phyloP scores from a whole-genome alignment of 2,113 vertebrate species.

The Morone chrysops region DNA sequence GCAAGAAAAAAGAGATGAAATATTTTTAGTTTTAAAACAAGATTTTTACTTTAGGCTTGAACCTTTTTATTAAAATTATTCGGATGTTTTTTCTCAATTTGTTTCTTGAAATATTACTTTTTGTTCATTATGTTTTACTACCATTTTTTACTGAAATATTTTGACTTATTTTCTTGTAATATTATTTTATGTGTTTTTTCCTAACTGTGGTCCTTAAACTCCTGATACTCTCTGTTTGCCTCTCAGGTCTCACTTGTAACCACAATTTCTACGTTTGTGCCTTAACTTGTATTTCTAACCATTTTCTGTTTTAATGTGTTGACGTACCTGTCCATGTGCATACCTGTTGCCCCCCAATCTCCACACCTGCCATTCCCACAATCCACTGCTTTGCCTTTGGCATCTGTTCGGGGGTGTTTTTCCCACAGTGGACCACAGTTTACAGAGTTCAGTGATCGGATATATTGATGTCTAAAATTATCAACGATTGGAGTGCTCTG shows the following conservation, averaged over 20 bases:
- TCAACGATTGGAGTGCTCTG: no score
- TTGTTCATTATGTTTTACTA: no score
- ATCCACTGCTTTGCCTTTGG: background rate
- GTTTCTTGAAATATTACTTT: no score
- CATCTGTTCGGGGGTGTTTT: background rate
- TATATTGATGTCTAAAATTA: no score
- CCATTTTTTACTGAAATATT: no score
- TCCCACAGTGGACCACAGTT: background rate
- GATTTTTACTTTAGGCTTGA: no score
- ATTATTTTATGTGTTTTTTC: background rate
- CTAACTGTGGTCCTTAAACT: no score
- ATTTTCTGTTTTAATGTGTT: conserved; percentile 86
- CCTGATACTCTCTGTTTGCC: background rate
- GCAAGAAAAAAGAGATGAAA: no score
- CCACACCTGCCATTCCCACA: background rate
- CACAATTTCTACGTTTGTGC: background rate
- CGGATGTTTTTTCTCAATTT: no score
- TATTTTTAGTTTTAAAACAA: no score
- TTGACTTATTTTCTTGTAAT: background rate
- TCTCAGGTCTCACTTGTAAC: background rate
- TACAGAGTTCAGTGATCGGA: background rate
- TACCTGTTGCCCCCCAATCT: background rate
- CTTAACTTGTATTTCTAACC: conserved; percentile 67
- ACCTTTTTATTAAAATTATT: no score
- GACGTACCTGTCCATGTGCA: background rate